Conservation (phyloP, 2,888 invertebrate species). For the Cerastis leucographa region DNA sequence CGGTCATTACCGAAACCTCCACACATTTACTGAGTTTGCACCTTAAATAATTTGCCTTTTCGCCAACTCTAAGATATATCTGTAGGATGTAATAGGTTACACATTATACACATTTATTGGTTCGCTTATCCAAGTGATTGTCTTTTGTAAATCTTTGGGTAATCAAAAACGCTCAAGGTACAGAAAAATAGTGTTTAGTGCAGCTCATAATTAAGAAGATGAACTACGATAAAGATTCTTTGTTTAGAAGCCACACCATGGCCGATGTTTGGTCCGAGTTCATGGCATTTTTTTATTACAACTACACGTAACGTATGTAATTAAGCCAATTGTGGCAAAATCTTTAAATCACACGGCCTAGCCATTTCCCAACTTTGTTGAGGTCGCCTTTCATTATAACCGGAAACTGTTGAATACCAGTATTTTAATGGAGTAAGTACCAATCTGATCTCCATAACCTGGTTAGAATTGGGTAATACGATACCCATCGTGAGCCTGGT, state of each 20-base stretch:
- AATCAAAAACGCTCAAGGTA: not conserved
- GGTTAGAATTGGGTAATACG: no score
- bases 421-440: not conserved
- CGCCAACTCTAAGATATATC: not conserved
- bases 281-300: not conserved
- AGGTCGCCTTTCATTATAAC: not conserved
- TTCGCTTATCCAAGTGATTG: not conserved
- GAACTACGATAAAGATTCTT: not conserved
- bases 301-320: no score
- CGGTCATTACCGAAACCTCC: constrained; percentile 36
- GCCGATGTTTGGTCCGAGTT: not conserved
- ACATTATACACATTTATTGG: not conserved
- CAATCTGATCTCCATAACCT: not conserved
- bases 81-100: not conserved
- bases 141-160: not conserved
- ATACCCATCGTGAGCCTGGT: no score
- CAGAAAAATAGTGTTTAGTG: not conserved
- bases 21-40: constrained; percentile 28
- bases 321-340: no score
- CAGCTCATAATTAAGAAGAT: not conserved
- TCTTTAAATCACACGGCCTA: not conserved
- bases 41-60: constrained; percentile 40
- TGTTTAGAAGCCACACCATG: not conserved
- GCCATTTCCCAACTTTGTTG: not conserved
- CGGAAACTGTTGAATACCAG: no score